Evolutionary conservation across 2,888 invertebrate genomes (phyloP).

Genomic region (Onthophagus sagittarius): DNA sequence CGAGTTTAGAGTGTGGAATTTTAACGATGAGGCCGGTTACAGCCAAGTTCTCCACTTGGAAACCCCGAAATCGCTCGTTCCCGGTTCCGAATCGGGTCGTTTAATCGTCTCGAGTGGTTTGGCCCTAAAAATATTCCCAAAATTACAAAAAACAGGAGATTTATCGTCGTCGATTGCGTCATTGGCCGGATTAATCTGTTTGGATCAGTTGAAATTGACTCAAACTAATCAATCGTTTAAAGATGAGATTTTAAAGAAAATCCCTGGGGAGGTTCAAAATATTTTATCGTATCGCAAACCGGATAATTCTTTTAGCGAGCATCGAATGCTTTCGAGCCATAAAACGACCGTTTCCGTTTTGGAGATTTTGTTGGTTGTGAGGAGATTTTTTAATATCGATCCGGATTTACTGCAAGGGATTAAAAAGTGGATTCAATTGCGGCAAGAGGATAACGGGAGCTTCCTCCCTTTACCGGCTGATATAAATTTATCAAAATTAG

Average conservation of each 20-base stretch:
- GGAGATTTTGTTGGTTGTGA: slow-evolving; percentile 59
- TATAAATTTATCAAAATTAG: slow-evolving; percentile 44
- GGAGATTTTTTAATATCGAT: slow-evolving; percentile 59
- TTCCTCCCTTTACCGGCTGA: slow-evolving; percentile 59
- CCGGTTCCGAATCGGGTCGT: slow-evolving; percentile 62
- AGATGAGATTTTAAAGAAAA: slow-evolving; percentile 51
- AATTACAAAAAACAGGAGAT: slow-evolving; percentile 32
- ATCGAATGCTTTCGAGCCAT: slow-evolving; percentile 60
- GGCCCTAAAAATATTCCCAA: slow-evolving; percentile 51
- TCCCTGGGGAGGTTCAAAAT: slow-evolving; percentile 58
- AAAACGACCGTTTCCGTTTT: slow-evolving; percentile 57
- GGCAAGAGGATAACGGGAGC: slow-evolving; percentile 59
- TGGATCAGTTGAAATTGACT: slow-evolving; percentile 48
- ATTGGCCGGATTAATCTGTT: slow-evolving; percentile 55
- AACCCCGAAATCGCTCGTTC: slow-evolving; percentile 61
- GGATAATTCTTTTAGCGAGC: slow-evolving; percentile 67
- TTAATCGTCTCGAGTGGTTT: slow-evolving; percentile 61
- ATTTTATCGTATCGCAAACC: slow-evolving; percentile 59
- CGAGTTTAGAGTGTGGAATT: slow-evolving; percentile 68
- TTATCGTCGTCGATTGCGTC: slow-evolving; percentile 55
- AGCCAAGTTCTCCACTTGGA: slow-evolving; percentile 65
- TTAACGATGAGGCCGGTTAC: slow-evolving; percentile 67
- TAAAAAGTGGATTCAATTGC: slow-evolving; percentile 59
- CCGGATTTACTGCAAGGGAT: slow-evolving; percentile 57
- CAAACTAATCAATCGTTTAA: slow-evolving; percentile 54